Conservation (phyloP, 1,140 invertebrate species). For the Diorhabda carinulata region DNA sequence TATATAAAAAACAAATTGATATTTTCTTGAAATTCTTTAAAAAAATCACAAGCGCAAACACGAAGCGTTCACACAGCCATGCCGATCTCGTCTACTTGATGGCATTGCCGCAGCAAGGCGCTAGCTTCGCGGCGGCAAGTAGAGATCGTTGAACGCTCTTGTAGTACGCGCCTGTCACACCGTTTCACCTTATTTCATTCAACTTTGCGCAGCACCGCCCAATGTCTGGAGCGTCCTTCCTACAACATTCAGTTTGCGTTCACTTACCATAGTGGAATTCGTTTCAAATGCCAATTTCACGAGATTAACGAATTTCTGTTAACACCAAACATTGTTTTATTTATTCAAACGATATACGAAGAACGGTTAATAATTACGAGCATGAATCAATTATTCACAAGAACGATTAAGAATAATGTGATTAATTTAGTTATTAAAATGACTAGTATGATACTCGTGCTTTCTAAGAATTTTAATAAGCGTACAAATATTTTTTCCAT, state of each 20-base stretch:
- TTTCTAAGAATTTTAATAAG: no score
- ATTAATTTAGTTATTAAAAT: no score
- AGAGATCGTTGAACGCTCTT: slow-evolving; percentile 40
- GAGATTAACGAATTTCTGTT: neutral
- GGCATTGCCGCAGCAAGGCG: slow-evolving; percentile 34
- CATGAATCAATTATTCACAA: no score
- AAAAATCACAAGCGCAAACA: slow-evolving; percentile 30
- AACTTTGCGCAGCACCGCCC: slow-evolving; percentile 41
- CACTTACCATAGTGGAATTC: neutral
- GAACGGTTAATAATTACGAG: no score
- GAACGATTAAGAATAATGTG: no score
- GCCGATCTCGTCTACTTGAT: slow-evolving; percentile 33
- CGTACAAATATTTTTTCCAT: no score
- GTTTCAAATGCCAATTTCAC: neutral
- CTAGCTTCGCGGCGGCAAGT: slow-evolving; percentile 28
- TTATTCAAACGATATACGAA: no score
- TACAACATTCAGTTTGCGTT: slow-evolving; percentile 7
- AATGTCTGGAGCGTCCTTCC: slow-evolving; percentile 30
- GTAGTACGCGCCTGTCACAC: slow-evolving; percentile 35
- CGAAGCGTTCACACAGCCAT: slow-evolving; percentile 32
- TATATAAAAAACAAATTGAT: slow-evolving; percentile 21
- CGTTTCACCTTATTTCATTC: slow-evolving; percentile 38
- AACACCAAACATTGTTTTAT: no score
- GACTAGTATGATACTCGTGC: no score
- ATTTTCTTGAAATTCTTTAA: slow-evolving; percentile 23